Evolutionary conservation across 2,113 vertebrate species (phyloP).

Genomic region (Muscicapa adusta): DNA sequence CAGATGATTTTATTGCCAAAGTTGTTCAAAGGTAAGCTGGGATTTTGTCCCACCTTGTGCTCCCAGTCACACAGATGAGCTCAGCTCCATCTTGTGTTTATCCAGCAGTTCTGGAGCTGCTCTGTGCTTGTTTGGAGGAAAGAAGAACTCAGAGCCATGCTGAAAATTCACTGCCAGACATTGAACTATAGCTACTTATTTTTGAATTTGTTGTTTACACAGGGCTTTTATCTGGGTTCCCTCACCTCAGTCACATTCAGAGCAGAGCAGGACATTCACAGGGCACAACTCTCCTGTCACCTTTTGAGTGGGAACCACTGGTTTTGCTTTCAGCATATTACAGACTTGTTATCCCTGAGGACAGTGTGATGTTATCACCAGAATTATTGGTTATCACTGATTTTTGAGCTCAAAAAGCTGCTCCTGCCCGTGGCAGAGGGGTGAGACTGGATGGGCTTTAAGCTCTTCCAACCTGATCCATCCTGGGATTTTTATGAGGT

Average conservation of each 20-base stretch:
- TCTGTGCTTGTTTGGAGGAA: not conserved
- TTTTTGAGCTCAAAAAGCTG: not conserved
- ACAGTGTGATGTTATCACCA: not conserved
- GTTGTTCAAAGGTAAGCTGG: slow-evolving; percentile 91
- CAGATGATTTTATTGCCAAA: slow-evolving; percentile 98
- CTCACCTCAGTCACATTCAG: not conserved
- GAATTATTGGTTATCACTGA: not conserved
- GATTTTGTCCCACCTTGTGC: not conserved
- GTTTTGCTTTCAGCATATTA: not conserved
- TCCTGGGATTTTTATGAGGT: not conserved
- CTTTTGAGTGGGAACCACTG: not conserved
- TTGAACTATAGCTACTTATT: not conserved
- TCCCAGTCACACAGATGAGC: not conserved
- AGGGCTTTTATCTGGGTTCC: not conserved
- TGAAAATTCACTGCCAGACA: rapidly evolving
- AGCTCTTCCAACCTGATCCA: not conserved
- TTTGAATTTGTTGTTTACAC: not conserved
- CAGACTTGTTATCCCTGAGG: not conserved
- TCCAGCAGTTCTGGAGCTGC: not conserved
- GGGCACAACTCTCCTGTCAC: not conserved
- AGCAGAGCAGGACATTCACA: not conserved
- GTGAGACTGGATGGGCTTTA: not conserved
- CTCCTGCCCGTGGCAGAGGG: not conserved
- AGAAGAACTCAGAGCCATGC: not conserved
- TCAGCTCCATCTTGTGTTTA: rapidly evolving